Conservation (phyloP, 1,140 invertebrate species). For the Gonatopus flavifemur region DNA sequence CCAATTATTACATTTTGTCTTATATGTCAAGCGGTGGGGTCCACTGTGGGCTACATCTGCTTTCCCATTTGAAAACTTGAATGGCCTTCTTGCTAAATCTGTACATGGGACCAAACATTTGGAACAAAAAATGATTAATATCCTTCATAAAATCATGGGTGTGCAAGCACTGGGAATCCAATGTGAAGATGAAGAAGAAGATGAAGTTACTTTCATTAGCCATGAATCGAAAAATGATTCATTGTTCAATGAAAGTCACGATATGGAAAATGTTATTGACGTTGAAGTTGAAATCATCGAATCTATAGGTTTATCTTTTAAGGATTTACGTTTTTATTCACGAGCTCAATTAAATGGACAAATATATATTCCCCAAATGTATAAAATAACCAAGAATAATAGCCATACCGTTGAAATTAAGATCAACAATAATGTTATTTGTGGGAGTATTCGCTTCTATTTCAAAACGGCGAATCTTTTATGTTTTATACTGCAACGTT, state of each 20-base stretch:
- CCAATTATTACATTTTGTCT: conserved; percentile 24
- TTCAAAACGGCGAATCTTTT: conserved; percentile 9
- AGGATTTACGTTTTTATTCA: conserved; percentile 13
- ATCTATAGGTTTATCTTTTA: neutral
- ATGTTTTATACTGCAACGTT: conserved; percentile 10
- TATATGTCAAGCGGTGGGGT: conserved; percentile 27
- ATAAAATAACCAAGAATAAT: conserved; percentile 26
- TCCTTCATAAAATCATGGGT: conserved; percentile 17
- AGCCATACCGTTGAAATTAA: conserved; percentile 18
- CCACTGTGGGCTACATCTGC: conserved; percentile 26
- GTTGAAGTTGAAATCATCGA: no score
- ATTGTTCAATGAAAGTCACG: no score
- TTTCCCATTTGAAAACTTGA: conserved; percentile 32
- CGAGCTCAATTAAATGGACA: conserved; percentile 16
- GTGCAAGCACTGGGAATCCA: conserved; percentile 13
- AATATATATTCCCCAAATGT: conserved; percentile 22
- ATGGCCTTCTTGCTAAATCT: conserved; percentile 17
- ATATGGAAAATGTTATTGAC: no score
- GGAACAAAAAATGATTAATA: conserved; percentile 27
- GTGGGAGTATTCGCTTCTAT: conserved; percentile 18
- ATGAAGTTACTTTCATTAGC: neutral
- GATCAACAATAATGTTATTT: neutral
- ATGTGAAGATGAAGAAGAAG: neutral
- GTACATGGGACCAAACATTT: conserved; percentile 26
- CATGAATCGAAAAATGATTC: no score